Evolutionary conservation across 2,113 vertebrate genomes (phyloP), one percentile per base, ranked within the genome.

Genomic region (Actenoides lindsayi): DNA sequence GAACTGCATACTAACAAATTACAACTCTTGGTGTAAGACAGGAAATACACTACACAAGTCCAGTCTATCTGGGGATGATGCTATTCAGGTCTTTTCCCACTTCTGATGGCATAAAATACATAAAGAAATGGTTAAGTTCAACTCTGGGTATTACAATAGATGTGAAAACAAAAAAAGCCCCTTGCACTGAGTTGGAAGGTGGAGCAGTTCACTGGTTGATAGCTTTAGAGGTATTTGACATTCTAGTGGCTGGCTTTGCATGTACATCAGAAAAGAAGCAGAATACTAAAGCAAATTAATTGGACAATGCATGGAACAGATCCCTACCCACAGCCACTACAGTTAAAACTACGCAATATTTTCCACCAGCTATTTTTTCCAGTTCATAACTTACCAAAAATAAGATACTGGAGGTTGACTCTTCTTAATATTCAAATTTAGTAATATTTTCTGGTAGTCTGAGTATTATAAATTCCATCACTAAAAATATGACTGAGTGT

Each of bases 221-320:
- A 68, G 60, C 23, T 4, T 17, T 70, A 70, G 24, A 41, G 53
- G 24, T 2, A 31, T 7, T 82, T 84, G 2, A 60, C 30, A 28
- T 71, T 68, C n/a, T 59, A 59, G 42, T 5, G 33, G 33, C 73
- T 69, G 75, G 79, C 62, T 79, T 7, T 82, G 53, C 19, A 33
- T 11, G 23, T 4, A 37, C 68, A 41, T 68, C 87, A 91, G 53
- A 92, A 63, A 92, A 64, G 83, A 78, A 51, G 60, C 35, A 28
- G 1, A 23, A 39, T 13, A 65, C 25, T 35, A 87, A 78, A 62
- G 35, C 60, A 77, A 89, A 89, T 67, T 67, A 77, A 82, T 7
- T 64, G 50, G 35, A 91, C 91, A 93, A 94, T 53, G 77, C 69
- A 78, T 84, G 91, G 91, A 95, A 92, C 65, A 56, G 81, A 89